Evolutionary conservation across 2,888 invertebrate species (phyloP).

Genomic region (Drosophila birchii): DNA sequence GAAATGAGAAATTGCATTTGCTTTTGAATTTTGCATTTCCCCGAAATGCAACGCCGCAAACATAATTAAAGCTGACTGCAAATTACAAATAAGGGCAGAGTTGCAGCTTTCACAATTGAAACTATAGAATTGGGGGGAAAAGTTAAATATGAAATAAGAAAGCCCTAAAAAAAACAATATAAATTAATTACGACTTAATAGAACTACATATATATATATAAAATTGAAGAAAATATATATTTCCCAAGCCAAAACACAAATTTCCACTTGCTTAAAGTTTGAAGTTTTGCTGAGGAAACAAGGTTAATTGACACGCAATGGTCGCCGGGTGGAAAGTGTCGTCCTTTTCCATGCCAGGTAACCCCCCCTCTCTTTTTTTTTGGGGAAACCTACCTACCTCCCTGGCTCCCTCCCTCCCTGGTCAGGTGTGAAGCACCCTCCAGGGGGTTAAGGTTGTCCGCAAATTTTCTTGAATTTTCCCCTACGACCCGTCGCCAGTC

Average conservation of each 20-base stretch:
- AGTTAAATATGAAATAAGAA: neutral
- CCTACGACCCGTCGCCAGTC: constrained; percentile 6
- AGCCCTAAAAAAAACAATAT: neutral
- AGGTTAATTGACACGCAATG: constrained; percentile 58
- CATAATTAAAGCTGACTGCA: constrained; percentile 32
- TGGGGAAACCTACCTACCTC: too few relatives aligned
- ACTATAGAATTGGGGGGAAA: too few relatives aligned
- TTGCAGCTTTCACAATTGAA: neutral
- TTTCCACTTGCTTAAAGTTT: constrained; percentile 31
- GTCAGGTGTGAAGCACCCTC: constrained; percentile 25
- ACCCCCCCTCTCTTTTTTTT: neutral
- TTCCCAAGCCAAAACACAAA: neutral
- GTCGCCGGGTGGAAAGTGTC: constrained; percentile 3
- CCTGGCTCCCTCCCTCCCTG: neutral
- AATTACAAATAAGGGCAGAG: constrained; percentile 4
- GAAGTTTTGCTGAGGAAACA: constrained; percentile 26
- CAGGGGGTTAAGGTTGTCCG: neutral
- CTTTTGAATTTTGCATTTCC: constrained; percentile 44
- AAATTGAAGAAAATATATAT: neutral
- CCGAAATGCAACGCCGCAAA: constrained; percentile 21
- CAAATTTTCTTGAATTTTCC: constrained; percentile 6
- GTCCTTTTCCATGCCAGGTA: neutral
- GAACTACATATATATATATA: neutral
- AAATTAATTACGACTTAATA: neutral
- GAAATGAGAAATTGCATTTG: constrained; percentile 58